These are phyloP conservation scores for Aphrophora alni DNA, from an alignment of 2,888 invertebrate genomes.

Conservation along the genomic window DNA sequence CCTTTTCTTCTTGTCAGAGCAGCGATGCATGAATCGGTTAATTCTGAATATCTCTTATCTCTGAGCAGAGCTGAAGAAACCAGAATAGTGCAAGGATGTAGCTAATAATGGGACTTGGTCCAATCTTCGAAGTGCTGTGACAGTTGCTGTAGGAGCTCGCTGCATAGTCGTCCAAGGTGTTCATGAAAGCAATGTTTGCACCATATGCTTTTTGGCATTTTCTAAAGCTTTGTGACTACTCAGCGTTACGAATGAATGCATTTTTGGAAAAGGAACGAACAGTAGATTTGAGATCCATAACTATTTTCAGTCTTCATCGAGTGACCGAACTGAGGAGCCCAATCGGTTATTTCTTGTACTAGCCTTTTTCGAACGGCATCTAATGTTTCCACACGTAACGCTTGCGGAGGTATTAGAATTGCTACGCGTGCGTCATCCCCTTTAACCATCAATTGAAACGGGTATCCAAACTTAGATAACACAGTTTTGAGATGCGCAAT, in stretches of 20 bases:
- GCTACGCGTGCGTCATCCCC: background rate
- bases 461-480: background rate
- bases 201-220: conserved; percentile 3
- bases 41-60: no score
- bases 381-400: background rate
- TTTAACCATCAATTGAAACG: background rate
- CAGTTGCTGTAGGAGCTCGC: no score
- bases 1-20: no score
- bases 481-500: background rate
- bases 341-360: background rate
- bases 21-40: no score
- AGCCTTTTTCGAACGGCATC: background rate
- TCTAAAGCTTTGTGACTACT: background rate
- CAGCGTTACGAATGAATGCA: background rate
- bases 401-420: background rate
- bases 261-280: background rate
- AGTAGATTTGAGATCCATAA: background rate
- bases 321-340: background rate
- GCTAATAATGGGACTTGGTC: no score
- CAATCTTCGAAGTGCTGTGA: no score
- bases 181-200: background rate
- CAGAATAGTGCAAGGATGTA: no score
- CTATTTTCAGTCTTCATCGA: background rate
- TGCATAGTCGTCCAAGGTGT: background rate
- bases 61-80: no score